Evolutionary conservation across 2,888 invertebrate species (phyloP).

Genomic region (Sinelater perroti): DNA sequence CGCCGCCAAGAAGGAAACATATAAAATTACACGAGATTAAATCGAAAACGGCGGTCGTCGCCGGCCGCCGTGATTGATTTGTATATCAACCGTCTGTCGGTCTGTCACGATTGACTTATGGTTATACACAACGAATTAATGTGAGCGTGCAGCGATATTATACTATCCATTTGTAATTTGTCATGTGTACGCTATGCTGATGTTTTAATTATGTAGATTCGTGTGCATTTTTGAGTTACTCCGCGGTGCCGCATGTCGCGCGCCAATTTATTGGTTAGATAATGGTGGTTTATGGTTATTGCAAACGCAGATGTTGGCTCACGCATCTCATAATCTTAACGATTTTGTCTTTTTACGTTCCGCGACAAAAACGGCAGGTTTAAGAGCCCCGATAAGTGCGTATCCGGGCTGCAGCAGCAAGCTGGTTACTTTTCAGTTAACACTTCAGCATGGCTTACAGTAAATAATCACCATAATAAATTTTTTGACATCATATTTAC

Average conservation of each 20-base stretch:
- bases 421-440: too few species aligned
- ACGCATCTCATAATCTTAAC: too few species aligned
- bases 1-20: slow-evolving; percentile 5
- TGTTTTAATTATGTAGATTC: slow-evolving; percentile 41
- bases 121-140: slow-evolving; percentile 35
- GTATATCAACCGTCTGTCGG: slow-evolving; percentile 23
- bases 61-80: slow-evolving; percentile 23
- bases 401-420: too few species aligned
- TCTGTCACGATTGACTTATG: slow-evolving; percentile 36
- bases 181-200: slow-evolving; percentile 31
- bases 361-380: too few species aligned
- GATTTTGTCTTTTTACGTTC: too few species aligned
- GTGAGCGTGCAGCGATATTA: slow-evolving; percentile 28
- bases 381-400: too few species aligned
- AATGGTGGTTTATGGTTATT: slow-evolving; percentile 17
- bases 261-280: slow-evolving; percentile 15
- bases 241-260: neutral
- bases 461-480: too few species aligned
- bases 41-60: slow-evolving; percentile 13
- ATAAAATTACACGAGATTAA: slow-evolving; percentile 6
- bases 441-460: too few species aligned
- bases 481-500: too few species aligned
- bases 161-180: slow-evolving; percentile 38
- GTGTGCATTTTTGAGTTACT: slow-evolving; percentile 8
- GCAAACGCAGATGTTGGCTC: neutral